Evolutionary conservation across 2,888 invertebrate genomes (phyloP).

Genomic region (Adineta ricciae): DNA sequence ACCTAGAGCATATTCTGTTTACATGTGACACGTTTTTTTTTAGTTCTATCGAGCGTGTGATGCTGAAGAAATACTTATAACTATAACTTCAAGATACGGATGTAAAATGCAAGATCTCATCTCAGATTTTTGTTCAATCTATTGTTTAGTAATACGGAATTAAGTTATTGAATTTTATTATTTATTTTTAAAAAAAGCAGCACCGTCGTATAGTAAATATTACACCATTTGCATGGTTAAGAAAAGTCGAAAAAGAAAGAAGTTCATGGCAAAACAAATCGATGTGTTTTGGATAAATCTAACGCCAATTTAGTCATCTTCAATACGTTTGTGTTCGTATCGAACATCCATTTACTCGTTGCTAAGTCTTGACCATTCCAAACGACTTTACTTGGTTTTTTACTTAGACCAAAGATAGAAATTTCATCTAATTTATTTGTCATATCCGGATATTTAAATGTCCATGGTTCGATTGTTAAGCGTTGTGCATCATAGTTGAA

Average conservation of each 20-base stretch:
- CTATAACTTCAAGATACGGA: too few relatives aligned
- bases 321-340: not conserved
- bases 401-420: constrained; percentile 20
- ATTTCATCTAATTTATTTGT: constrained; percentile 20
- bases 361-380: constrained; percentile 16
- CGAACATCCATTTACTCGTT: not conserved
- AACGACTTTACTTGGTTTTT: not conserved
- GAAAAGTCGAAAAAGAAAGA: not conserved
- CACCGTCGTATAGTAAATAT: not conserved
- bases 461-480: constrained; percentile 6
- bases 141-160: too few relatives aligned
- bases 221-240: not conserved
- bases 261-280: not conserved
- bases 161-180: not conserved
- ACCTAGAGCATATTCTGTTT: too few relatives aligned
- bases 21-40: too few relatives aligned
- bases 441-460: not conserved
- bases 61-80: too few relatives aligned
- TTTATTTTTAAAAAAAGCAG: not conserved
- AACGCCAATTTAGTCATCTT: not conserved
- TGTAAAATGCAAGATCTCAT: too few relatives aligned
- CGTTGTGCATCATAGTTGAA: constrained; percentile 24
- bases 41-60: too few relatives aligned
- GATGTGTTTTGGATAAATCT: not conserved
- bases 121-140: too few relatives aligned